Evolutionary conservation across 2,113 vertebrate species (phyloP).

Genomic region (Dipodomys merriami): DNA sequence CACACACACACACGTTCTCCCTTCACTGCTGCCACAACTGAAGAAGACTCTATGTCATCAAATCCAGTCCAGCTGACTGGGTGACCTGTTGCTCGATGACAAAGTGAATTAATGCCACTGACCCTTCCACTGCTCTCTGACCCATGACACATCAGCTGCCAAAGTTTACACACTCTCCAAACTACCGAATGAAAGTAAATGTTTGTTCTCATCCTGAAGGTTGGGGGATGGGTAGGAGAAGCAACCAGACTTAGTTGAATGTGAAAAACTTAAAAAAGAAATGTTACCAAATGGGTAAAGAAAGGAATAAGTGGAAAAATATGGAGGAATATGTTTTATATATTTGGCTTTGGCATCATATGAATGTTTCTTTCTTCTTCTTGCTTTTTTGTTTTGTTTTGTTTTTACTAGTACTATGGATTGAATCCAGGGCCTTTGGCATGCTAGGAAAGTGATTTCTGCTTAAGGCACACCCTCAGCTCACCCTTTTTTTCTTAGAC

Average conservation of each 20-base stretch:
- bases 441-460: too few species aligned
- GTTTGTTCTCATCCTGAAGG: background rate
- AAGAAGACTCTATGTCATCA: slow-evolving; percentile 93
- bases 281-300: too few species aligned
- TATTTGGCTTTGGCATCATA: too few species aligned
- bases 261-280: background rate
- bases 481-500: too few species aligned
- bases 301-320: background rate
- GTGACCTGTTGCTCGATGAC: slow-evolving; percentile 95
- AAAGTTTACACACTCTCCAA: slow-evolving; percentile 73
- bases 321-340: too few species aligned
- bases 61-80: slow-evolving; percentile 90
- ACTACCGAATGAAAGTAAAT: background rate
- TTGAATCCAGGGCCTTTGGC: too few species aligned
- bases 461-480: too few species aligned
- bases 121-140: slow-evolving; percentile 92
- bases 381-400: too few species aligned
- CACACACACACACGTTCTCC: slow-evolving; percentile 81
- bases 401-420: too few species aligned
- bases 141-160: slow-evolving; percentile 87
- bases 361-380: background rate
- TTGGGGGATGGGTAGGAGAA: background rate
- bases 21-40: slow-evolving; percentile 90
- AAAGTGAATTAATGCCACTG: slow-evolving; percentile 89
- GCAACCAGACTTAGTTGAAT: background rate